A percentile compares a stretch with the other conserved stretches of the same genome.
Conservation (phyloP, 1,140 invertebrate species). For the Sinonovacula constricta region DNA sequence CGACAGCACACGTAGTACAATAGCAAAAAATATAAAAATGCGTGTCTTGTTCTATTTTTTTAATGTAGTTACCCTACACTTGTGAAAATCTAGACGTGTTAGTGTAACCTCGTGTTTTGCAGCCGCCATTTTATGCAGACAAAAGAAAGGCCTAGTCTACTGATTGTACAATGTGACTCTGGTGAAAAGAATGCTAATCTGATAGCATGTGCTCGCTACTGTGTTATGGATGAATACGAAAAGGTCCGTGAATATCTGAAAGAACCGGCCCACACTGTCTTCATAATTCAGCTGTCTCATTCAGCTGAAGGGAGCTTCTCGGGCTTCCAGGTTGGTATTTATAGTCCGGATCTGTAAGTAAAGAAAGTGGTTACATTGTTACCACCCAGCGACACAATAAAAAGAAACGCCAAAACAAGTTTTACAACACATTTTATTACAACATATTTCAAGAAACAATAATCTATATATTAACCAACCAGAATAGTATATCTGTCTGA, state of each 20-base stretch:
- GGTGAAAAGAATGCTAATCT: no score
- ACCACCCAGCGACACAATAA: no score
- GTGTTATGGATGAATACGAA: conserved; percentile 50
- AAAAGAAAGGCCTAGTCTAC: conserved; percentile 49
- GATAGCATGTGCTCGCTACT: no score
- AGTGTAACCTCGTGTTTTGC: conserved; percentile 1
- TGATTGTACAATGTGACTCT: conserved; percentile 72
- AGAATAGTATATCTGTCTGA: not conserved
- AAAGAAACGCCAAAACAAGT: no score
- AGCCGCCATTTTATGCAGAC: conserved; percentile 54
- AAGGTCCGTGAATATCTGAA: conserved; percentile 48
- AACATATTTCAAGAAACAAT: not conserved
- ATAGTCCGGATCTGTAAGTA: no score
- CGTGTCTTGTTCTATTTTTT: not conserved
- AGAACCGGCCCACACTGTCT: conserved; percentile 54
- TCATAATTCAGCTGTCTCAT: conserved; percentile 68
- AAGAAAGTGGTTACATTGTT: no score
- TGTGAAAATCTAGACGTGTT: not conserved
- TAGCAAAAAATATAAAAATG: not conserved
- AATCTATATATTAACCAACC: not conserved
- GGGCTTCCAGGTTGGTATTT: conserved; percentile 64
- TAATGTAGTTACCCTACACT: not conserved
- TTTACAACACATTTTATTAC: not conserved
- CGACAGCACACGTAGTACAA: not conserved
- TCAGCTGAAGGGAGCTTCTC: conserved; percentile 64